Conservation (phyloP, 30 jellyfish, hydroid and myxozoan species). For the Hydractinia symbiolongicarpus region DNA sequence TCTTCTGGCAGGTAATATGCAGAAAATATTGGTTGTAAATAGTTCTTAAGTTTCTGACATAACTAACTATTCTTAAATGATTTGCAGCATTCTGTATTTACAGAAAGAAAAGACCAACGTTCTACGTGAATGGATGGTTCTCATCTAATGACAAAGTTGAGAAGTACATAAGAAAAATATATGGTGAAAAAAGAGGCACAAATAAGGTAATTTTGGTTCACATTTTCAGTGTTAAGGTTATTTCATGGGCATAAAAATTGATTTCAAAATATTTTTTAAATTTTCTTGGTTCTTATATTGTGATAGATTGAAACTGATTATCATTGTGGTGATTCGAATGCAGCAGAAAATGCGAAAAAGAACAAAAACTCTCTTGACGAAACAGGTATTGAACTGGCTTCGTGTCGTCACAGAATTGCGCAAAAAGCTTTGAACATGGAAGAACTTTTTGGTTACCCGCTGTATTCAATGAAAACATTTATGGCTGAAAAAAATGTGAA, state of each 20-base stretch:
- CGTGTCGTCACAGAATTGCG: constrained; percentile 38
- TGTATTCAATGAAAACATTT: constrained; percentile 14
- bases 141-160: constrained; percentile 1
- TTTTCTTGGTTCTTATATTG: neutral
- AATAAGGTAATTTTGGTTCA: neutral
- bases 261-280: neutral
- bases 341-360: constrained; percentile 24
- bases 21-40: neutral
- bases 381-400: constrained; percentile 31
- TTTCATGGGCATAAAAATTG: neutral
- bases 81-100: neutral
- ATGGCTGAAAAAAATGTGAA: constrained; percentile 17
- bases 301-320: constrained; percentile 9
- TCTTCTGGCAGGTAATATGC: constrained; percentile 9
- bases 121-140: neutral
- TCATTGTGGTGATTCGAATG: constrained; percentile 34
- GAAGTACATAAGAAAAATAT: neutral
- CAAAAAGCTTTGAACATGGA: constrained; percentile 33
- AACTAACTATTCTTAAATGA: neutral
- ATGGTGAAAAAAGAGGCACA: constrained; percentile 1
- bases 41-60: neutral
- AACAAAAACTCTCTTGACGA: constrained; percentile 20
- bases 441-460: constrained; percentile 39
- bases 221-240: neutral
- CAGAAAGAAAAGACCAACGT: neutral